Base-by-base conservation (phyloP, 2,797 vertebrate genomes). In the Atherinosoma microstoma region DNA sequence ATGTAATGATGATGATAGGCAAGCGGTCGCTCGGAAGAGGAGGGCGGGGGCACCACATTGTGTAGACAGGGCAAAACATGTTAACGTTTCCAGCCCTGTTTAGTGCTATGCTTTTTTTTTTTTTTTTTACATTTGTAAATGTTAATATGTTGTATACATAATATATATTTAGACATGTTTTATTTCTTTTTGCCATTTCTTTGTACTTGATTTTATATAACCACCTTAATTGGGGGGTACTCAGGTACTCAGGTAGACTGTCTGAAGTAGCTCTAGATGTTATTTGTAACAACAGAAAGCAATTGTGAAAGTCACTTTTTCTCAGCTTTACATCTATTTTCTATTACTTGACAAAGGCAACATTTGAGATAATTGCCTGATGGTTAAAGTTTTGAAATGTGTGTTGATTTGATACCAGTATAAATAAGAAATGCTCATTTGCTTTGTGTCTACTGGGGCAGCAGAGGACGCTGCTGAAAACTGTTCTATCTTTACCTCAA, bases 401-500 rank as follows among this genome's bases (percentile, higher is more conserved):
- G 58, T 35, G 6, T 12, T 58, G 29, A 75, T 74, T 36, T 67
- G 87, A 85, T 73, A 13, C 71, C 82, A 61, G 64, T 70, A 16
- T 71, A 81, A 65, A 67, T 79, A 71, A 47, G 22, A 22, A 53
- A 27, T 51, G 22, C 13, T 5, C 0, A 56, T 35, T 30, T 16
- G 1, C 30, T 34, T 20, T 49, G 40, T 67, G n/a, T 58, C 76
- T n/a, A 35, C 34, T 6, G 34, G n/a, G n/a, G n/a, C 69, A 53
- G 9, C 42, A 63, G 58, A 83, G 45, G 49, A 13, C 35, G 69
- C n/a, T 56, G 67, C 75, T 42, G 30, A 49, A 75, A 87, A 76
- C 64, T 13, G 13, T 67, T 76, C 78, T 53, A 72, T 75, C 75
- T 83, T 73, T 70, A 70, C 60, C 78, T 80, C 59, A 29, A 73